These are phyloP conservation scores for Tragopan temminckii DNA, from an alignment of 2,797 vertebrate genomes.

Conservation along the genomic window DNA sequence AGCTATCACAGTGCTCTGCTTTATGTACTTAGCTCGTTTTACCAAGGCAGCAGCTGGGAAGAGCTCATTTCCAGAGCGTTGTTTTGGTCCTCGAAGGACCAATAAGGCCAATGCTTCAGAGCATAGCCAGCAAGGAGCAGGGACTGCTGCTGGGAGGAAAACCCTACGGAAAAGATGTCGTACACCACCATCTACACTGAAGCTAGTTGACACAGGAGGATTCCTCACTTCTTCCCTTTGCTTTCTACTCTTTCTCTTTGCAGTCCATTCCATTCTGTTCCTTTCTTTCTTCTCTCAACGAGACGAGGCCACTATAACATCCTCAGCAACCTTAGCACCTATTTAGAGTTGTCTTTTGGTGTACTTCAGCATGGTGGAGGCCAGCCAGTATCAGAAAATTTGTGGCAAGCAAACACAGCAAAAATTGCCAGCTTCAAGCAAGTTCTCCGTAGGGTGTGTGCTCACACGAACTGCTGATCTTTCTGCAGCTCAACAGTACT, in stretches of 20 bases:
- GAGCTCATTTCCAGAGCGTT: neutral
- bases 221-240: neutral
- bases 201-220: neutral
- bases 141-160: neutral
- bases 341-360: neutral
- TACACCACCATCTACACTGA: neutral
- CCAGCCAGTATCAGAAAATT: neutral
- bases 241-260: neutral
- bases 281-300: neutral
- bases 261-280: neutral
- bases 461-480: neutral
- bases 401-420: neutral
- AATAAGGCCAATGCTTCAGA: neutral
- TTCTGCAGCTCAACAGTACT: neutral
- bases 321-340: neutral
- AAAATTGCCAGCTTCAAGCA: neutral
- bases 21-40: neutral
- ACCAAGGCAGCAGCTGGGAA: neutral
- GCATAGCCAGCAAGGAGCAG: rapidly evolving
- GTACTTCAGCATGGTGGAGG: neutral
- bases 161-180: neutral
- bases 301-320: neutral
- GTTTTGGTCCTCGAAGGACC: neutral
- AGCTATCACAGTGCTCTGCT: neutral
- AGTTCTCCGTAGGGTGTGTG: neutral